These are phyloP conservation scores for Nomada hirtipes DNA, from an alignment of 2,888 invertebrate genomes.

Conservation along the genomic window DNA sequence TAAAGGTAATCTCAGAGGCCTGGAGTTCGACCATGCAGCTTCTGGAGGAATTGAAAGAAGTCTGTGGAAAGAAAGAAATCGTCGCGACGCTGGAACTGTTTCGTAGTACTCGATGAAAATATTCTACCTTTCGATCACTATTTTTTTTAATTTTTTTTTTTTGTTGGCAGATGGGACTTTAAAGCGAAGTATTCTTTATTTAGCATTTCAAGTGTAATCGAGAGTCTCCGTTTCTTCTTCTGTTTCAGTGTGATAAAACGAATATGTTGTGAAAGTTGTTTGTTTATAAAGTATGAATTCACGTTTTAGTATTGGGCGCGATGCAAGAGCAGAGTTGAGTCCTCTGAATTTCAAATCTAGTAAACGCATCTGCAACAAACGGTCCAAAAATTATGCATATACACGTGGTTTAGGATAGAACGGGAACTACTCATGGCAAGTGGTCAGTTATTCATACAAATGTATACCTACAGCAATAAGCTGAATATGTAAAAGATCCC, in stretches of 20 bases:
- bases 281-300: no score
- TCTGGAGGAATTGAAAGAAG: conserved; percentile 62
- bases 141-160: neutral
- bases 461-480: neutral
- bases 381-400: neutral
- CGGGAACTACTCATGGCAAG: neutral
- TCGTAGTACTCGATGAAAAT: neutral
- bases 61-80: conserved; percentile 27
- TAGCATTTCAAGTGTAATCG: no score
- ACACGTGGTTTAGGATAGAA: neutral
- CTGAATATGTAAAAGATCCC: neutral
- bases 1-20: conserved; percentile 72
- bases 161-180: no score
- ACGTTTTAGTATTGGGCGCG: no score
- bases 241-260: no score
- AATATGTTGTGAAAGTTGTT: no score
- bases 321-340: no score
- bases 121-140: neutral
- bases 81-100: neutral
- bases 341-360: no score
- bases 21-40: conserved; percentile 33
- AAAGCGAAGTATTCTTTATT: no score
- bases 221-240: no score
- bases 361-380: no score
- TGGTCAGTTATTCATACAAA: neutral